Evolutionary conservation across 2,888 invertebrate species (phyloP).

Genomic region (Mamestra brassicae): DNA sequence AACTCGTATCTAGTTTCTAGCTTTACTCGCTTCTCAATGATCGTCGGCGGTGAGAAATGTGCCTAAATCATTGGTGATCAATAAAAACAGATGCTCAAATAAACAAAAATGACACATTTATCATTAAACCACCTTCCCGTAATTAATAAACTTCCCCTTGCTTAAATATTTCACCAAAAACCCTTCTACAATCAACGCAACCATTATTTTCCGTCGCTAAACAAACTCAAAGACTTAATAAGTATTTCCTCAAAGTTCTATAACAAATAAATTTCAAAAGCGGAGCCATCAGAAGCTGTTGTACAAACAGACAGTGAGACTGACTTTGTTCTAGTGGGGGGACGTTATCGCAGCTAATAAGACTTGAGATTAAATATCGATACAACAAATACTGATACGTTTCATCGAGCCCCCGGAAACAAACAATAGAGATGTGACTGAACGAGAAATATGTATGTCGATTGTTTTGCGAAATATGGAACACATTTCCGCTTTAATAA

Average conservation of each 20-base stretch:
- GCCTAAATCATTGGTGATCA: no score
- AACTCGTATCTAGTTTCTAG: no score
- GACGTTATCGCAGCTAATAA: slow-evolving; percentile 57
- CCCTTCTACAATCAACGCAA: slow-evolving; percentile 9
- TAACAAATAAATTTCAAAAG: slow-evolving; percentile 60
- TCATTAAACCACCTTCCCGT: no score
- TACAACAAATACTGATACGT: slow-evolving; percentile 62
- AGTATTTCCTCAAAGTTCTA: slow-evolving; percentile 44
- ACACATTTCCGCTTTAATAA: not conserved
- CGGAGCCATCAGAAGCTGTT: slow-evolving; percentile 51
- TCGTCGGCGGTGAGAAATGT: no score
- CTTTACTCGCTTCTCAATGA: no score
- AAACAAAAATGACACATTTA: no score
- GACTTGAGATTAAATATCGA: slow-evolving; percentile 66
- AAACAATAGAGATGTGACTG: slow-evolving; percentile 39
- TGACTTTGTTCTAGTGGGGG: slow-evolving; percentile 57
- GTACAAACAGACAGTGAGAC: slow-evolving; percentile 50
- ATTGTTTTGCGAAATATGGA: not conserved
- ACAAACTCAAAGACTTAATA: slow-evolving; percentile 51
- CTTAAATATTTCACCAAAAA: slow-evolving; percentile 16
- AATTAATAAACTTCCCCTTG: slow-evolving; percentile 3
- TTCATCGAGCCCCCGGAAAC: slow-evolving; percentile 40
- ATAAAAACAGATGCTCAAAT: no score
- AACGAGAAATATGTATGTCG: not conserved
- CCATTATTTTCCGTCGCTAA: slow-evolving; percentile 29